Evolutionary conservation across 2,888 invertebrate species (phyloP).

Genomic region (Lasioglossum calceatum): DNA sequence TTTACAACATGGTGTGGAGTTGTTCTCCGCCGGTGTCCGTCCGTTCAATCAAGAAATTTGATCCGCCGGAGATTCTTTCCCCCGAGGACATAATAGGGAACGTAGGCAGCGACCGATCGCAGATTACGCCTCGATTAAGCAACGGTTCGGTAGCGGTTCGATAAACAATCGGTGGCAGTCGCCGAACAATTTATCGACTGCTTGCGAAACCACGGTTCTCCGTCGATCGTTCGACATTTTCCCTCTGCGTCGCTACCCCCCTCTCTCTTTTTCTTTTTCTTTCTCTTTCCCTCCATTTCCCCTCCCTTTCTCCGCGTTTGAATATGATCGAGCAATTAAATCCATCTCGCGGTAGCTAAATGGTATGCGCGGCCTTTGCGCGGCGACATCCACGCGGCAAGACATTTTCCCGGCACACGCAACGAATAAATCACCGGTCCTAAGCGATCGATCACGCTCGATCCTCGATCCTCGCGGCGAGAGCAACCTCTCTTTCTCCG

Average conservation of each 20-base stretch:
- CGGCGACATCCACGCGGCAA: conserved; percentile 39
- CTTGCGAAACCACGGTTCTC: conserved; percentile 50
- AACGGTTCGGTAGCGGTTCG: conserved; percentile 62
- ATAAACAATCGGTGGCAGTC: conserved; percentile 61
- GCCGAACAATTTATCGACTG: conserved; percentile 51
- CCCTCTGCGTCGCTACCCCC: conserved; percentile 21
- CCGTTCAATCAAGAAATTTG: conserved; percentile 42
- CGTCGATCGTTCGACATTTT: conserved; percentile 62
- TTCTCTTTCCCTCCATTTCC: neutral
- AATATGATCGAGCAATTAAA: conserved; percentile 66
- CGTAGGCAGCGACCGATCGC: conserved; percentile 53
- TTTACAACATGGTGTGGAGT: neutral
- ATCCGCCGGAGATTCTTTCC: conserved; percentile 36
- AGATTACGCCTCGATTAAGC: conserved; percentile 52
- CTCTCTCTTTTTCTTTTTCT: neutral
- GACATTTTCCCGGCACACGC: conserved; percentile 54
- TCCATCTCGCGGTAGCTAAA: conserved; percentile 54
- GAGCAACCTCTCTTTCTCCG: neutral
- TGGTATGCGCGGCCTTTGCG: conserved; percentile 57
- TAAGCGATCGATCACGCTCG: conserved; percentile 56
- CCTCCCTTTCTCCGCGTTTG: neutral
- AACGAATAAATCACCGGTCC: conserved; percentile 58
- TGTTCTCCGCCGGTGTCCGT: neutral
- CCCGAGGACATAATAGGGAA: conserved; percentile 46
- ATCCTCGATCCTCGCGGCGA: conserved; percentile 17